These are phyloP conservation scores for Uria lomvia DNA, from an alignment of 2,113 vertebrate genomes.

Conservation along the genomic window DNA sequence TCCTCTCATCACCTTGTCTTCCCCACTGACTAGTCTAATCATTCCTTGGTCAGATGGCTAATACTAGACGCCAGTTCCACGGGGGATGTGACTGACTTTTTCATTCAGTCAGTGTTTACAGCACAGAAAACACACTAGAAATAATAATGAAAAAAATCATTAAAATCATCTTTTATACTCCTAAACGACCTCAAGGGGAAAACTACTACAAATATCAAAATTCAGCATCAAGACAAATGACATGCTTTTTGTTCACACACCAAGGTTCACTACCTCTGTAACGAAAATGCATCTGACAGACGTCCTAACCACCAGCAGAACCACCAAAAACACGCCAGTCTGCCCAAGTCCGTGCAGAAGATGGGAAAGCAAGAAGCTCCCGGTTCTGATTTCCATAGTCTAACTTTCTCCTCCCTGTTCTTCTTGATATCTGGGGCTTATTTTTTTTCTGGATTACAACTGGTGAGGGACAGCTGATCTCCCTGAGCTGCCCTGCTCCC, in stretches of 20 bases:
- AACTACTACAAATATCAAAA: neutral
- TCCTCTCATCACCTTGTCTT: neutral
- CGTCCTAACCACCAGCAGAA: neutral
- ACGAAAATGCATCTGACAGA: neutral
- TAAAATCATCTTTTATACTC: neutral
- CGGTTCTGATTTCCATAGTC: neutral
- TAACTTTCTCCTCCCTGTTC: neutral
- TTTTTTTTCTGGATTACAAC: neutral
- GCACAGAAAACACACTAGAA: neutral
- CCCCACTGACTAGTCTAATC: neutral
- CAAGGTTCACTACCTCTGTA: neutral
- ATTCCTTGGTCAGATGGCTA: neutral
- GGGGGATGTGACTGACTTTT: neutral
- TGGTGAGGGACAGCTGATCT: neutral
- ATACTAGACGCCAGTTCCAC: neutral
- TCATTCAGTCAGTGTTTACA: neutral
- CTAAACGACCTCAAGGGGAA: neutral
- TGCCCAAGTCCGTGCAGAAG: neutral
- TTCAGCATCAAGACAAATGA: neutral
- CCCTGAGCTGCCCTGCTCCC: neutral
- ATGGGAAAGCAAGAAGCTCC: neutral
- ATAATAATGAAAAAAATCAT: neutral
- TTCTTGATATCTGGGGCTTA: neutral
- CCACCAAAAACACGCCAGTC: neutral
- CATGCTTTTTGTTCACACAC: neutral